Conservation (phyloP, 1,140 invertebrate genomes). For the Drosophila bocqueti region DNA sequence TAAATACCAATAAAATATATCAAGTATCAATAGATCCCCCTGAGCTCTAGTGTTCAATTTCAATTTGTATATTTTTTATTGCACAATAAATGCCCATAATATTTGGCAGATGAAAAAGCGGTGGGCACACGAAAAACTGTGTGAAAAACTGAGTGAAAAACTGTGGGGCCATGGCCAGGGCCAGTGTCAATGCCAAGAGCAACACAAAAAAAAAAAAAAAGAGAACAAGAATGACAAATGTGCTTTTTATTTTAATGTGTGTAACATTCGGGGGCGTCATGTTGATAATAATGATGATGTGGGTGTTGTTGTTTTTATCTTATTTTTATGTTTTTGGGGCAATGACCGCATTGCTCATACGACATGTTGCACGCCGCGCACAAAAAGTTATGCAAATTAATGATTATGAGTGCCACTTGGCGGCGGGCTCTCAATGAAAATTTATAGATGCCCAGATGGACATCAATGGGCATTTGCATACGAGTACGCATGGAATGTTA, state of each 20-base stretch:
- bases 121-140: background rate
- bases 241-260: slow-evolving; percentile 78
- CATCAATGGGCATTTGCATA: slow-evolving; percentile 10
- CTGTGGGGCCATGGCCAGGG: slow-evolving; percentile 27
- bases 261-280: slow-evolving; percentile 63
- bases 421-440: slow-evolving; percentile 45
- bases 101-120: slow-evolving; percentile 3
- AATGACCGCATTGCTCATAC: slow-evolving; percentile 62
- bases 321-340: slow-evolving; percentile 17
- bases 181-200: slow-evolving; percentile 48
- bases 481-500: background rate
- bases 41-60: background rate
- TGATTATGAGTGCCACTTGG: slow-evolving; percentile 41
- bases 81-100: background rate
- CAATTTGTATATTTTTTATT: background rate
- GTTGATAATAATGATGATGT: slow-evolving; percentile 38
- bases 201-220: slow-evolving; percentile 8
- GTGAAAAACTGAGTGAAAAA: background rate
- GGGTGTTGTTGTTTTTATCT: background rate
- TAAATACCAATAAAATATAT: background rate
- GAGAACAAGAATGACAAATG: slow-evolving; percentile 68
- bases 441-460: slow-evolving; percentile 36
- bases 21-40: background rate
- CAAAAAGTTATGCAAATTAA: slow-evolving; percentile 61
- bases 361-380: slow-evolving; percentile 54